phyloP scores from a whole-genome alignment of 2,888 invertebrate genomes.

The Lasioglossum vierecki region DNA sequence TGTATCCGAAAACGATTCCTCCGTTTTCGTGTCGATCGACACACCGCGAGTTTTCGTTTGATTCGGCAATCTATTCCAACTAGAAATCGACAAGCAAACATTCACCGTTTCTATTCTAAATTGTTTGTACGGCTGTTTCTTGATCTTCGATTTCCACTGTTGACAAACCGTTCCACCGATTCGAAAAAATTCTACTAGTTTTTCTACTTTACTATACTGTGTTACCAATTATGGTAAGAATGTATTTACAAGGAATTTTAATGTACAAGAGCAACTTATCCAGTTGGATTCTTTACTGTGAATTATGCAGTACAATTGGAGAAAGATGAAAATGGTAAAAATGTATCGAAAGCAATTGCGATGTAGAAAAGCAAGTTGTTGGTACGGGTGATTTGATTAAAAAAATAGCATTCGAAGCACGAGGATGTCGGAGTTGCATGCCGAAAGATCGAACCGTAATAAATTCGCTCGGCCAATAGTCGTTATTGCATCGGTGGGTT shows the following conservation, averaged over 20 bases:
- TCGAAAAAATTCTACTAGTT: neutral
- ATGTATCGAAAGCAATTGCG: neutral
- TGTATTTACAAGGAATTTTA: too few species aligned
- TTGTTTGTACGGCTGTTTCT: neutral
- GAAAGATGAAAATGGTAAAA: neutral
- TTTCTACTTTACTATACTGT: neutral
- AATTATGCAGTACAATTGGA: neutral
- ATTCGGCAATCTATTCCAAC: neutral
- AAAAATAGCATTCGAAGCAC: neutral
- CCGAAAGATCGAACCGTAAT: neutral
- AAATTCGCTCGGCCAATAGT: slow-evolving; percentile 1
- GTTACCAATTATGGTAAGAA: neutral
- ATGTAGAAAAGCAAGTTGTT: neutral
- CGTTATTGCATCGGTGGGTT: slow-evolving; percentile 22
- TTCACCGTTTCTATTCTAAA: neutral
- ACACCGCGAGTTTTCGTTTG: neutral
- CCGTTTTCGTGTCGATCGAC: slow-evolving; percentile 2
- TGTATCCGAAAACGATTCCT: neutral
- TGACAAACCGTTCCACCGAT: neutral
- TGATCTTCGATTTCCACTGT: neutral
- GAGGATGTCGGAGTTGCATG: neutral
- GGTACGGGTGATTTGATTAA: neutral
- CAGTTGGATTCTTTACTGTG: neutral
- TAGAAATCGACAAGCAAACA: neutral
- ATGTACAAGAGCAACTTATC: neutral